Conservation (phyloP, 2,113 vertebrate species). For the Nipponia nippon region DNA sequence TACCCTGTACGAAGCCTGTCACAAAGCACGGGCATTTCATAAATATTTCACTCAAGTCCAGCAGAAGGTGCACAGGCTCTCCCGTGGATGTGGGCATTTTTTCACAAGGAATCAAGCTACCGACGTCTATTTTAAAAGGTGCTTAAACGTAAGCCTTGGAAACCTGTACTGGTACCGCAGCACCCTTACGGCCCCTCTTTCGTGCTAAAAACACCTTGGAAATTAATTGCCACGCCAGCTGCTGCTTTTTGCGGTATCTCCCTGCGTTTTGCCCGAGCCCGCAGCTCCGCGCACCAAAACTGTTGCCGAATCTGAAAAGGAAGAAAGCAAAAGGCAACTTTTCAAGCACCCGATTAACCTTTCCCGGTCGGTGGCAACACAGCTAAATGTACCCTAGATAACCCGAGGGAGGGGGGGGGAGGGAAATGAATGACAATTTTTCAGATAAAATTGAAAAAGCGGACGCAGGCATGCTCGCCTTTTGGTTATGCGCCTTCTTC, state of each 20-base stretch:
- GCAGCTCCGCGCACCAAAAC: background rate
- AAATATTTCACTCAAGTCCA: background rate
- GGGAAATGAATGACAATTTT: background rate
- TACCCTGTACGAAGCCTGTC: background rate
- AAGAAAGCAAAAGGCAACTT: background rate
- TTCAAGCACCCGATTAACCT: background rate
- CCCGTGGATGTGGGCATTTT: background rate
- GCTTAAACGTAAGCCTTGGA: background rate
- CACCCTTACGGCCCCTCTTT: background rate
- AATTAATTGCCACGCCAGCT: background rate
- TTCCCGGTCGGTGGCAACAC: background rate
- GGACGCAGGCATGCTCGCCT: background rate
- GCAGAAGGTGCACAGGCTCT: background rate
- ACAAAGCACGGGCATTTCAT: background rate
- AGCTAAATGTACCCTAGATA: background rate
- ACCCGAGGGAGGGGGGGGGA: background rate
- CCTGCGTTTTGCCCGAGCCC: fast-evolving
- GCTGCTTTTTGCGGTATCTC: background rate
- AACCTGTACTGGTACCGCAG: background rate
- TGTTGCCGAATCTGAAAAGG: background rate
- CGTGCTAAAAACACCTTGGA: background rate
- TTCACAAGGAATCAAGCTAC: background rate
- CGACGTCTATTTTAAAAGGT: background rate
- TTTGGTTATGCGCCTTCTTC: constrained; percentile 28
- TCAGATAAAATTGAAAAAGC: background rate